Percentiles rank a stretch among this genome's conserved stretches.
Evolutionary conservation across 2,797 vertebrate species (phyloP).

Genomic region (Epinephelus coioides): DNA sequence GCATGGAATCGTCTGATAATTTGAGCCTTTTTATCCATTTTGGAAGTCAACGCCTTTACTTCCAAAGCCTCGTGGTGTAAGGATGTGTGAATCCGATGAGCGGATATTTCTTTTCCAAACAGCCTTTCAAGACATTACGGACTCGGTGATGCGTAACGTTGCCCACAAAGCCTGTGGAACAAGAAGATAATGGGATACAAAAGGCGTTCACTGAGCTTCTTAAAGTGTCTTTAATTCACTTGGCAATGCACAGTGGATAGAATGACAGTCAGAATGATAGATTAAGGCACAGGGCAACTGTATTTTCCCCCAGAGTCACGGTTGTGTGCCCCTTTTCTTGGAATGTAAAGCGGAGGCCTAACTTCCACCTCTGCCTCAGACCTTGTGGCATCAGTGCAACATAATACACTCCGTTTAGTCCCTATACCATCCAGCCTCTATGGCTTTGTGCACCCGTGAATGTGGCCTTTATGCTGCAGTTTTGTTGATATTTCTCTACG

Average conservation of each 20-base stretch:
- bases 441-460: slow-evolving; percentile 81
- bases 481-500: slow-evolving; percentile 84
- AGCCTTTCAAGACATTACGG: slow-evolving; percentile 78
- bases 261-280: slow-evolving; percentile 77
- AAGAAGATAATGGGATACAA: slow-evolving; percentile 81
- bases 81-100: slow-evolving; percentile 75
- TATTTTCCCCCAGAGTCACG: slow-evolving; percentile 71
- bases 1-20: slow-evolving; percentile 15
- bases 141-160: slow-evolving; percentile 74
- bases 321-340: slow-evolving; percentile 71
- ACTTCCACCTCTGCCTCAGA: slow-evolving; percentile 73
- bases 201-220: slow-evolving; percentile 80
- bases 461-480: slow-evolving; percentile 79
- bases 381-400: slow-evolving; percentile 66
- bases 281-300: slow-evolving; percentile 76
- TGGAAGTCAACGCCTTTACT: slow-evolving; percentile 51
- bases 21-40: slow-evolving; percentile 39
- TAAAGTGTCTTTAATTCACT: slow-evolving; percentile 81
- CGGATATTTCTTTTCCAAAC: slow-evolving; percentile 78
- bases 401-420: slow-evolving; percentile 70
- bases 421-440: slow-evolving; percentile 62
- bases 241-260: slow-evolving; percentile 76
- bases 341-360: slow-evolving; percentile 68
- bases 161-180: slow-evolving; percentile 79
- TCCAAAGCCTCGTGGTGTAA: slow-evolving; percentile 44